Percentiles rank a stretch among this genome's conserved stretches.
These are phyloP conservation scores for Theocolax elegans DNA, from an alignment of 1,140 invertebrate genomes.

Conservation along the genomic window DNA sequence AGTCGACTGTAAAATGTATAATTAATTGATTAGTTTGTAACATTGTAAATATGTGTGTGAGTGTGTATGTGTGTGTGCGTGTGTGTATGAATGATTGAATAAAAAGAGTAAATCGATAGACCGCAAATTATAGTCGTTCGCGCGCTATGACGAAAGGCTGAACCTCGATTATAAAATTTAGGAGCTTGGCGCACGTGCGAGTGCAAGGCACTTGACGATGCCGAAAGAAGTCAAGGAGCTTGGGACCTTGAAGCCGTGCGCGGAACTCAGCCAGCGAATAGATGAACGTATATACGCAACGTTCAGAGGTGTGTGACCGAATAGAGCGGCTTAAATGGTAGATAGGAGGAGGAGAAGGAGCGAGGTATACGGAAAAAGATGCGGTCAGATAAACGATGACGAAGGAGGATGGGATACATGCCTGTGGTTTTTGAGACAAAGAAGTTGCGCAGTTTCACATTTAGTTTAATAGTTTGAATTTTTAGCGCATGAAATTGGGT, in stretches of 20 bases:
- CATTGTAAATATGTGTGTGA: too few species aligned
- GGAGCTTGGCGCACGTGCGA: slow-evolving; percentile 40
- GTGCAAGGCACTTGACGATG: slow-evolving; percentile 51
- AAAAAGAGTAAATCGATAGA: too few species aligned
- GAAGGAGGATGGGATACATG: not conserved
- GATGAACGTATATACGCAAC: not conserved
- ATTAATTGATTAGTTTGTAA: too few species aligned
- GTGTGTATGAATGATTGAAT: too few species aligned
- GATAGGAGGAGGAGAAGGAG: slow-evolving; percentile 4
- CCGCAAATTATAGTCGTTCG: too few species aligned
- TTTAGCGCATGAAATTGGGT: too few species aligned
- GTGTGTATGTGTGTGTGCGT: too few species aligned
- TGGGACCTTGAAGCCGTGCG: slow-evolving; percentile 43
- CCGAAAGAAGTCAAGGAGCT: slow-evolving; percentile 34
- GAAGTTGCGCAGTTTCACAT: too few species aligned
- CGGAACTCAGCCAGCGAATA: not conserved
- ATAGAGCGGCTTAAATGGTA: not conserved
- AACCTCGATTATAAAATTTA: not conserved
- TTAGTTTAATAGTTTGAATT: too few species aligned
- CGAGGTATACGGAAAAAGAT: not conserved
- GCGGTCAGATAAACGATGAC: not conserved
- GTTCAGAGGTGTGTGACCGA: slow-evolving; percentile 31
- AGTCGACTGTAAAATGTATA: too few species aligned
- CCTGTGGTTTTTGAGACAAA: not conserved
- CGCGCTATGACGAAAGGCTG: not conserved